These are phyloP conservation scores for Lampropteryx suffumata DNA, from an alignment of 2,888 invertebrate genomes.

Conservation along the genomic window DNA sequence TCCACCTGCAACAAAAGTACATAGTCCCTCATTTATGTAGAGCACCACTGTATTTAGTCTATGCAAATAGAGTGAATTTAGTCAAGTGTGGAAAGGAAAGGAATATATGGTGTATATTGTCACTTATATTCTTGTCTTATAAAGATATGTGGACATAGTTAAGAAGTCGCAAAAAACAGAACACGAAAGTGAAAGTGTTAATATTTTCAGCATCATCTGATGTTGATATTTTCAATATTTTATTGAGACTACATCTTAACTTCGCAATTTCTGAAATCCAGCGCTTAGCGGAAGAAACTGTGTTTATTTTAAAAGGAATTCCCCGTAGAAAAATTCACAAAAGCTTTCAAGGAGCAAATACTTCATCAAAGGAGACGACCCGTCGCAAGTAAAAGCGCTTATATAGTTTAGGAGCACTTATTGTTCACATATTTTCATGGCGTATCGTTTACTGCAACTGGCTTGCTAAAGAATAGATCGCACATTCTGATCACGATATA, in stretches of 20 bases:
- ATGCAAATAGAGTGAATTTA: conserved; percentile 51
- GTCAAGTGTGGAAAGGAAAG: conserved; percentile 21
- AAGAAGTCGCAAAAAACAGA: conserved; percentile 26
- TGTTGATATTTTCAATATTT: no score
- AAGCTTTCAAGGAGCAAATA: conserved; percentile 75
- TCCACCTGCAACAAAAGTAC: conserved; percentile 77
- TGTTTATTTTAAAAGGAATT: conserved; percentile 64
- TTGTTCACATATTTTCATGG: neutral
- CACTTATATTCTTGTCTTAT: no score
- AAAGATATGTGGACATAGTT: no score
- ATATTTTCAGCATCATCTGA: conserved; percentile 20
- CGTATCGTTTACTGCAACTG: no score
- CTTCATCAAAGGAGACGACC: conserved; percentile 72
- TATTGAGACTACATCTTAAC: conserved; percentile 30
- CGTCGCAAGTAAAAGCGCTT: conserved; percentile 61
- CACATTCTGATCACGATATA: no score
- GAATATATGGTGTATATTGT: no score
- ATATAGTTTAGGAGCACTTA: conserved; percentile 65
- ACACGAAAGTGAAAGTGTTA: conserved; percentile 22
- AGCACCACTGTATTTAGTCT: conserved; percentile 48
- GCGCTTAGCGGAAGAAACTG: conserved; percentile 43
- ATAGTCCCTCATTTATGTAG: conserved; percentile 67
- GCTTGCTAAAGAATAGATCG: no score
- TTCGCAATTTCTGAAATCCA: conserved; percentile 49
- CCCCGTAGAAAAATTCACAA: conserved; percentile 62